Conservation (phyloP, 2,797 vertebrate genomes). For the Schizopygopsis malacanthus region DNA sequence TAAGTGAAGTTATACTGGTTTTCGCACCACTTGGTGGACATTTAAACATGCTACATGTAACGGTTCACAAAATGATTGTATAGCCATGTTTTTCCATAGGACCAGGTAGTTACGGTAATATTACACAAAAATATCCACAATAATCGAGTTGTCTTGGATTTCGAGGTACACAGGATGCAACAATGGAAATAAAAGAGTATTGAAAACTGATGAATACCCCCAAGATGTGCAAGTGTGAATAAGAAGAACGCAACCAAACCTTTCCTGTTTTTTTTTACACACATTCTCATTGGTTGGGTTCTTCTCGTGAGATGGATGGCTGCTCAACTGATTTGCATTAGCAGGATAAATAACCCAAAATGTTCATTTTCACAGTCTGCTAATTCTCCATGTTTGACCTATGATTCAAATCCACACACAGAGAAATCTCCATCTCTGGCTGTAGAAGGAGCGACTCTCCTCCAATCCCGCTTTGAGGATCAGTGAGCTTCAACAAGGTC, state of each 20-base stretch:
- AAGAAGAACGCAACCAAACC: neutral
- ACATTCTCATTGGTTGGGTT: neutral
- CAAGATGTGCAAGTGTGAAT: neutral
- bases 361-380: neutral
- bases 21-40: neutral
- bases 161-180: neutral
- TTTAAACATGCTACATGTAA: neutral
- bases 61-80: no score
- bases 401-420: neutral
- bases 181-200: neutral
- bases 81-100: neutral
- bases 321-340: constrained; percentile 9
- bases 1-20: neutral
- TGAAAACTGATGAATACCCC: neutral
- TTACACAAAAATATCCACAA: neutral
- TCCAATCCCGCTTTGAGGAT: constrained; percentile 6
- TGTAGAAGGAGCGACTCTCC: neutral
- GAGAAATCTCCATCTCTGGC: constrained; percentile 12
- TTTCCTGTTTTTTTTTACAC: neutral
- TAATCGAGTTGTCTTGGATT: neutral
- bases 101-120: neutral
- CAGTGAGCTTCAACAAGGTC: constrained; percentile 23
- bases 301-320: neutral
- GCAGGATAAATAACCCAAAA: neutral
- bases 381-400: neutral